Conservation (phyloP, 2,888 invertebrate genomes). For the Alloplasta piceator region DNA sequence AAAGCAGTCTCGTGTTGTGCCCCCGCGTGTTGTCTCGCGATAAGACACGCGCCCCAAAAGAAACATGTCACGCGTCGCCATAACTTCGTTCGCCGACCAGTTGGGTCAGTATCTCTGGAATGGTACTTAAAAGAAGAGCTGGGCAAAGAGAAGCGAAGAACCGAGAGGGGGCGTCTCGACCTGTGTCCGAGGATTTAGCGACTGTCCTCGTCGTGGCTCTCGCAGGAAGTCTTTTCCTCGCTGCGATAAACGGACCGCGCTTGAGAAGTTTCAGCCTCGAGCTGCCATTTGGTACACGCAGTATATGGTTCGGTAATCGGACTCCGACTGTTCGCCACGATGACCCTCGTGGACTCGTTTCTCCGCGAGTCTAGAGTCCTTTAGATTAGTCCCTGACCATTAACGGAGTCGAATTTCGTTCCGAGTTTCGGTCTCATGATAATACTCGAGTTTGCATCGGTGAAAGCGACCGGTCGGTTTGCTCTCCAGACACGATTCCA, state of each 20-base stretch:
- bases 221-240: background rate
- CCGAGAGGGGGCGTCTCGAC: background rate
- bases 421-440: slow-evolving; percentile 19
- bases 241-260: slow-evolving; percentile 44
- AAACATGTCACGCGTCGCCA: slow-evolving; percentile 38
- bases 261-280: slow-evolving; percentile 40
- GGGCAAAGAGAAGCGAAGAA: slow-evolving; percentile 3
- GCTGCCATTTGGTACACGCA: background rate
- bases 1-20: slow-evolving; percentile 46
- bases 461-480: background rate
- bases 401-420: slow-evolving; percentile 58
- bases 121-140: slow-evolving; percentile 4
- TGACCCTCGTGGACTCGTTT: slow-evolving; percentile 42
- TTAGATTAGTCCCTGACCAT: slow-evolving; percentile 54
- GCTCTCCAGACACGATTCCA: no score
- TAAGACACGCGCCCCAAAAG: slow-evolving; percentile 35
- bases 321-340: slow-evolving; percentile 19
- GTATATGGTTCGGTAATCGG: slow-evolving; percentile 41
- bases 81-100: slow-evolving; percentile 12
- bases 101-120: slow-evolving; percentile 22
- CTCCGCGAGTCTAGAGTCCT: slow-evolving; percentile 26
- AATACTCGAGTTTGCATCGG: slow-evolving; percentile 19
- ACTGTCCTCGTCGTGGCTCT: slow-evolving; percentile 25
- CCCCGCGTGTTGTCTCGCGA: slow-evolving; percentile 43
- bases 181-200: slow-evolving; percentile 36